Evolutionary conservation across 2,113 vertebrate species (phyloP), one percentile per base, ranked within the genome.

Genomic region (Phalacrocorax pelagicus): DNA sequence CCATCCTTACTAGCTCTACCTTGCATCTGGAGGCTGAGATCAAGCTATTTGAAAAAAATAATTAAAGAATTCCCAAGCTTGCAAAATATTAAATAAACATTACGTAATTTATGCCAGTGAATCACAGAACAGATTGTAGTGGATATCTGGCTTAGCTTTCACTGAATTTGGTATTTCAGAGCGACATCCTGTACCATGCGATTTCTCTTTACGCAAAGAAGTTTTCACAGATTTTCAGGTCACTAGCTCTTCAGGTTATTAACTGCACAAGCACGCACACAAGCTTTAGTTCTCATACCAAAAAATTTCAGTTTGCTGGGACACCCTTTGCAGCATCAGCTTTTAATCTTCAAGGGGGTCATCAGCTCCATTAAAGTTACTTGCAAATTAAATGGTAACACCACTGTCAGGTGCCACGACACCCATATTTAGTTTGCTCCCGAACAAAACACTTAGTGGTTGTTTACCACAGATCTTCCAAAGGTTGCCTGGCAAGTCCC

Each of bases 341-440:
- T 92, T 84, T 87, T 92, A 59, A 79, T 72, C 83, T 80, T 54
- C 70, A 95, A 83, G 81, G 59, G 36, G 92, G 71, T 93, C 87
- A 96, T 92, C 82, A 81, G 63, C 38, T 83, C 21, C 67, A 59
- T 69, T 89, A 81, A 62, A 73, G 59, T 47, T 62, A 93, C 12
- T 90, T 72, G 67, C 42, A 85, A 95, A 91, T 94, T 85, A 92
- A 63, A 90, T 5, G 29, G 72, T 73, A 40, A 34, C 27, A 38
- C 27, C 20, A 15, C 49, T 44, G 57, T 34, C 86, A 86, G 65
- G 71, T 92, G 66, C 90, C 52, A 22, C 15, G 29, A 89, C 61
- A 70, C 66, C 61, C 18, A 1, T 70, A 47, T 61, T 92, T 90
- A 94, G 38, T 34, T 34, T 32, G 81, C 74, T 91, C 59, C 86